Evolutionary conservation across 1,140 invertebrate species (phyloP).

Genomic region (Drosophila truncata): DNA sequence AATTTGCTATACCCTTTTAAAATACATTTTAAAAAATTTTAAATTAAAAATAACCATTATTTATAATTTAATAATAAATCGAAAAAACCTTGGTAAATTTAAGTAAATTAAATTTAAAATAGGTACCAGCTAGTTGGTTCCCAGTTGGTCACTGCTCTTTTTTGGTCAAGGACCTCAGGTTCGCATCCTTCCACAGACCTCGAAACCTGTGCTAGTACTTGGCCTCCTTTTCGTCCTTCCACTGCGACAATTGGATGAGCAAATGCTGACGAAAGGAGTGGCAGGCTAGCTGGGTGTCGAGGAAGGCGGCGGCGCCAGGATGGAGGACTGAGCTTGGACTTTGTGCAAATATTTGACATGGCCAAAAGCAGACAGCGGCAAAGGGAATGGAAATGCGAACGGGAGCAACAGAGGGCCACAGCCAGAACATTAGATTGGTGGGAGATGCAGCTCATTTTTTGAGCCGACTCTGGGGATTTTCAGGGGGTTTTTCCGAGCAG

Average conservation of each 20-base stretch:
- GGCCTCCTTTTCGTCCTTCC: conserved; percentile 32
- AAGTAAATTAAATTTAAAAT: neutral
- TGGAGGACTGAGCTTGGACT: conserved; percentile 47
- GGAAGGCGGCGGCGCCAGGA: neutral
- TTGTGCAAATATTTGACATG: conserved; percentile 79
- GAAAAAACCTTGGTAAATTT: no score
- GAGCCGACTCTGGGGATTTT: conserved; percentile 52
- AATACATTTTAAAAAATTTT: neutral
- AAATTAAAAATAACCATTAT: neutral
- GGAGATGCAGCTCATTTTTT: conserved; percentile 67
- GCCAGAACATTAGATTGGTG: conserved; percentile 5
- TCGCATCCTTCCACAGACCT: conserved; percentile 1
- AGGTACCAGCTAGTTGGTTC: neutral
- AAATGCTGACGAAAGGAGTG: conserved; percentile 53
- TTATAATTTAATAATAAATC: neutral
- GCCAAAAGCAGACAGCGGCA: conserved; percentile 54
- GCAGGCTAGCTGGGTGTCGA: conserved; percentile 6
- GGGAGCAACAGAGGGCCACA: neutral
- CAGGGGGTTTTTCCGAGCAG: conserved; percentile 4
- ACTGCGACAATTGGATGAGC: conserved; percentile 51
- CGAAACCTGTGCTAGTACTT: conserved; percentile 27
- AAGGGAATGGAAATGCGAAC: conserved; percentile 6
- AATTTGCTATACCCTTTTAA: neutral
- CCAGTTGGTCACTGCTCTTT: conserved; percentile 42
- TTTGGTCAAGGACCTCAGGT: conserved; percentile 49